Evolutionary conservation across 2,797 vertebrate species (phyloP), one percentile per base, ranked within the genome.

Genomic region (Lophotriccus pileatus): DNA sequence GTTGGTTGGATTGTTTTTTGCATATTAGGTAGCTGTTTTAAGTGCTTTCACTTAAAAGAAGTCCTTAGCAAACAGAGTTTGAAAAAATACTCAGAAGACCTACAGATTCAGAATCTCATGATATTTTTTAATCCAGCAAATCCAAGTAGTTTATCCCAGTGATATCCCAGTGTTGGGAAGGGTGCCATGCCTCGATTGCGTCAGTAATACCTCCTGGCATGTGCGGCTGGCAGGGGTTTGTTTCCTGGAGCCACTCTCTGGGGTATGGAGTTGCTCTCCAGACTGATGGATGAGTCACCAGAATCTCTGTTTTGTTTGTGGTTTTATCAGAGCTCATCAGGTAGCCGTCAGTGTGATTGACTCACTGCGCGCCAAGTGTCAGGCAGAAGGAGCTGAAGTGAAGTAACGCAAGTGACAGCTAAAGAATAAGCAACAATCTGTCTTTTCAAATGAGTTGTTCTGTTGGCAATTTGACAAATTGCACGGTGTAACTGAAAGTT

Each of bases 361-460:
- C 95, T 95, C 89, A 94, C 95, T 96, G 90, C 0, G 5, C 3
- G 5, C 93, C 74, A 72, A 89, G 94, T 95, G 95, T 94, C 96
- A 96, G 93, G 93, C 80, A 64, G 37, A 84, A 79, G 94, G 59
- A 96, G 94, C 86, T 85, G 39, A 74, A 94, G 85, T 94, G 96
- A 91, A 92, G 95, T 89, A 96, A 95, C 84, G 14, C 78, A 39
- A 94, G 85, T 95, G 95, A 96, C 95, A 97, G 94, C 95, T 96
- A 43, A 97, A 96, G 96, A 97, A 96, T 95, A 97, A 97, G 94
- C 94, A 96, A 95, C 95, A 91, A 93, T 95, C 95, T 90, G 85
- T 97, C 95, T 96, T 91, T 90, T 95, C 94, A 94, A 96, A 93
- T 93, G 93, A 95, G 91, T 93, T 94, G 92, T 94, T 96, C 74